A percentile compares a stretch with the other conserved stretches of the same genome.
phyloP scores from a whole-genome alignment of 2,888 invertebrate genomes.

The Nematopogon swammerdamellus region DNA sequence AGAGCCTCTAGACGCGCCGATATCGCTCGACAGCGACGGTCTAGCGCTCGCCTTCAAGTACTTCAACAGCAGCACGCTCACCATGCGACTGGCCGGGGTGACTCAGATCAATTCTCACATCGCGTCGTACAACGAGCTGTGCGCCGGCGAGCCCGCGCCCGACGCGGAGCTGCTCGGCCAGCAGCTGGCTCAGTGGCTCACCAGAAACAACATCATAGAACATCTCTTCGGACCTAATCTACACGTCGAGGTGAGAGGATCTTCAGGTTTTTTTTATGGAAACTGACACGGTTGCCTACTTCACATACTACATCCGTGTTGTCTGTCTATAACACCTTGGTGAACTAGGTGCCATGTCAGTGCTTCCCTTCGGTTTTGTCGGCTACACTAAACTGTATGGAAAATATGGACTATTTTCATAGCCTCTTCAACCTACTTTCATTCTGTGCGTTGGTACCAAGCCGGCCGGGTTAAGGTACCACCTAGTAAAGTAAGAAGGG shows the following conservation, averaged over 20 bases:
- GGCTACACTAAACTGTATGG: too few species aligned
- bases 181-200: conserved; percentile 84
- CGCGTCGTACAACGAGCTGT: conserved; percentile 85
- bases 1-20: conserved; percentile 82
- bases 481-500: too few species aligned
- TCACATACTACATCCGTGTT: too few species aligned
- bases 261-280: too few species aligned
- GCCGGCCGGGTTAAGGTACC: too few species aligned
- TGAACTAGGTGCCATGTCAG: too few species aligned
- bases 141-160: conserved; percentile 82
- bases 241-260: conserved; percentile 76
- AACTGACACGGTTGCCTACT: too few species aligned
- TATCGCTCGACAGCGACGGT: conserved; percentile 87
- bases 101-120: conserved; percentile 94
- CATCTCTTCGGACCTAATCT: conserved; percentile 97
- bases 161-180: conserved; percentile 84
- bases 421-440: too few species aligned
- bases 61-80: conserved; percentile 90
- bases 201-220: conserved; percentile 84
- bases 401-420: too few species aligned
- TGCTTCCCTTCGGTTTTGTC: too few species aligned
- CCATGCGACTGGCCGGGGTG: conserved; percentile 90
- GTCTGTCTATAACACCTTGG: conserved; percentile 6
- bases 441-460: too few species aligned
- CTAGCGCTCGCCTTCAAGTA: conserved; percentile 93